Evolutionary conservation across 2,797 vertebrate genomes (phyloP).

Genomic region (Enteromius argenteus): DNA sequence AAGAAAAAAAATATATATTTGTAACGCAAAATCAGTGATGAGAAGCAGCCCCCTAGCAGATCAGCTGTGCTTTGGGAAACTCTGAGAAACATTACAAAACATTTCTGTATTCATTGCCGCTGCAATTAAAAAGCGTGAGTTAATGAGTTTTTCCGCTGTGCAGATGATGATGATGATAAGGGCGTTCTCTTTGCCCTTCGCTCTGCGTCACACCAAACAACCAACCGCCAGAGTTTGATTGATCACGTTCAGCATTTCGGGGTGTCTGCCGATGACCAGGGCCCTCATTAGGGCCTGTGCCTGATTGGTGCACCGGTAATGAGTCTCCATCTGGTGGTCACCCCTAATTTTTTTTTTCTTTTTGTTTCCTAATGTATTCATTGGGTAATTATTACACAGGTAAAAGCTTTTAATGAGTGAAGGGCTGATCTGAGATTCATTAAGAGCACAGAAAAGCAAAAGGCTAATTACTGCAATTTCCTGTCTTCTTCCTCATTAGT

Average conservation of each 20-base stretch:
- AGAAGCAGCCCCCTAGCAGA: conserved; percentile 1
- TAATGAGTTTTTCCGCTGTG: conserved; percentile 60
- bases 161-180: conserved; percentile 53
- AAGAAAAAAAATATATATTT: background rate
- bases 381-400: conserved; percentile 82
- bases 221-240: conserved; percentile 72
- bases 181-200: conserved; percentile 72
- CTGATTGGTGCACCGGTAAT: conserved; percentile 81
- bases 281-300: conserved; percentile 78
- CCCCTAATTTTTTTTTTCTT: conserved; percentile 65
- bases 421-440: conserved; percentile 78
- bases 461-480: conserved; percentile 85
- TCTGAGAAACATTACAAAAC: background rate
- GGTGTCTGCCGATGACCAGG: conserved; percentile 72
- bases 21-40: background rate
- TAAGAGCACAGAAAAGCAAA: conserved; percentile 81
- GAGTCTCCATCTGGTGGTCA: conserved; percentile 81
- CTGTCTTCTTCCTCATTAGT: conserved; percentile 85
- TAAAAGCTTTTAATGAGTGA: conserved; percentile 78
- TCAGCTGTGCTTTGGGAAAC: background rate
- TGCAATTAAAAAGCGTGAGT: conserved; percentile 58
- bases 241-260: conserved; percentile 75
- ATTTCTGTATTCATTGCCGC: conserved; percentile 8
- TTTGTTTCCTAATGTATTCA: conserved; percentile 69
- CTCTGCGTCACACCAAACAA: conserved; percentile 60